These are phyloP conservation scores for Rhyacophila brunnea DNA, from an alignment of 1,140 invertebrate genomes.

Conservation along the genomic window DNA sequence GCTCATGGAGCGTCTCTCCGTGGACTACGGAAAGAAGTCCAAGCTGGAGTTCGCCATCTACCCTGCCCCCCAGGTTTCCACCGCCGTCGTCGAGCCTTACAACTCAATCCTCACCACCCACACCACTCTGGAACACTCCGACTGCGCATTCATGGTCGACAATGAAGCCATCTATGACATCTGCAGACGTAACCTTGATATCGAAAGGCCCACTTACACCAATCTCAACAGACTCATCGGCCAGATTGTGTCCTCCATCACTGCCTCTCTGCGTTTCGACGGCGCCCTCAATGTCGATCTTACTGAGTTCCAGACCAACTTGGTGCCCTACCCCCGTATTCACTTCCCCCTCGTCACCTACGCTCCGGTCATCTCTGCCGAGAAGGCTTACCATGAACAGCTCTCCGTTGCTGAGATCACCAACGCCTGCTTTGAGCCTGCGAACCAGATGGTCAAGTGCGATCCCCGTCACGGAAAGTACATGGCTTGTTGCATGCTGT, in stretches of 20 bases:
- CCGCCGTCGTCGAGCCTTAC: slow-evolving; percentile 88
- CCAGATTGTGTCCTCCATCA: slow-evolving; percentile 85
- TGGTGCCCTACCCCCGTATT: slow-evolving; percentile 82
- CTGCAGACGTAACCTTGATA: slow-evolving; percentile 83
- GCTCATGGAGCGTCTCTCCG: slow-evolving; percentile 84
- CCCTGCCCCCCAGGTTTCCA: slow-evolving; percentile 86
- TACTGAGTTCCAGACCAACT: slow-evolving; percentile 87
- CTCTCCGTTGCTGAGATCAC: slow-evolving; percentile 84
- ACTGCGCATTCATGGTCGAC: slow-evolving; percentile 86
- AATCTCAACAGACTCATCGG: slow-evolving; percentile 80
- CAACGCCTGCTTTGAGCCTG: slow-evolving; percentile 85
- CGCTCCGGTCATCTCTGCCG: slow-evolving; percentile 80
- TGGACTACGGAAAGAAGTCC: slow-evolving; percentile 87
- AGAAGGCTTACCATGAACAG: slow-evolving; percentile 85
- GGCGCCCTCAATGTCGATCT: slow-evolving; percentile 86
- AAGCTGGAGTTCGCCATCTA: slow-evolving; percentile 89
- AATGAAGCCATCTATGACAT: slow-evolving; percentile 91
- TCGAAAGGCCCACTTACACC: slow-evolving; percentile 80
- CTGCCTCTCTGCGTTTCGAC: slow-evolving; percentile 85
- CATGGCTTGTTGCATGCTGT: slow-evolving; percentile 85
- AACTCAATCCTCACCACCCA: slow-evolving; percentile 82
- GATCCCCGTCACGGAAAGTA: slow-evolving; percentile 87
- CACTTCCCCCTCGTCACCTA: slow-evolving; percentile 84
- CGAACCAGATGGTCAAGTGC: slow-evolving; percentile 93
- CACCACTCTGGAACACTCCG: slow-evolving; percentile 81